phyloP scores from a whole-genome alignment of 2,888 invertebrate genomes.

The Melinopterus prodromus region DNA sequence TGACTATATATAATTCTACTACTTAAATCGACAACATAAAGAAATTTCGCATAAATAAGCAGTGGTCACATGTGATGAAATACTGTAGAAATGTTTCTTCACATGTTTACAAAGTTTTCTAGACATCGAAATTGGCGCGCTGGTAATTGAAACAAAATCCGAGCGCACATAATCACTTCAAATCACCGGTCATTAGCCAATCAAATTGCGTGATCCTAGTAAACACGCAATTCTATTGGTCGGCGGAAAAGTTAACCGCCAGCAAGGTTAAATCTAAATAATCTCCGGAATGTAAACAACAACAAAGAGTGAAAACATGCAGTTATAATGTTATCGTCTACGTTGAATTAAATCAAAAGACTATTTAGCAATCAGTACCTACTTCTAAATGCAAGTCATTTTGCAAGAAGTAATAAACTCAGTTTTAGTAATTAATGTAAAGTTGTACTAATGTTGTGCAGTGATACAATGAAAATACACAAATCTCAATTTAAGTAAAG shows the following conservation, averaged over 20 bases:
- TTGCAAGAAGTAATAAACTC: no score
- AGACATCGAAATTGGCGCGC: background rate
- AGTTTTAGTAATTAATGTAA: no score
- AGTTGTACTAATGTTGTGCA: no score
- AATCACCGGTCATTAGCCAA: background rate
- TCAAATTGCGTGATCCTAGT: background rate
- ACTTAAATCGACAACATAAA: no score
- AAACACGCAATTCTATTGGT: background rate
- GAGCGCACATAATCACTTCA: background rate
- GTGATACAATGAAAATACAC: no score
- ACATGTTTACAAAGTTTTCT: background rate
- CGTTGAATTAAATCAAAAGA: background rate
- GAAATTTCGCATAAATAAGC: background rate
- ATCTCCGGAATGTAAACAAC: constrained; percentile 4
- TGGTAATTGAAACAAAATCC: background rate
- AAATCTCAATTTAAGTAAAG: no score
- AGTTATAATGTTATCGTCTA: background rate
- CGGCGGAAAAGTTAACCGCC: background rate
- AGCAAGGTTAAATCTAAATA: constrained; percentile 4
- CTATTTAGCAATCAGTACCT: no score
- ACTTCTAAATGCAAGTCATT: no score
- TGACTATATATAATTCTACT: no score
- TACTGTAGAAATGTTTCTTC: background rate
- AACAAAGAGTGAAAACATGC: background rate
- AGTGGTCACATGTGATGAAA: background rate